Conservation (phyloP, 1,140 invertebrate species). For the Saccostrea echinata region DNA sequence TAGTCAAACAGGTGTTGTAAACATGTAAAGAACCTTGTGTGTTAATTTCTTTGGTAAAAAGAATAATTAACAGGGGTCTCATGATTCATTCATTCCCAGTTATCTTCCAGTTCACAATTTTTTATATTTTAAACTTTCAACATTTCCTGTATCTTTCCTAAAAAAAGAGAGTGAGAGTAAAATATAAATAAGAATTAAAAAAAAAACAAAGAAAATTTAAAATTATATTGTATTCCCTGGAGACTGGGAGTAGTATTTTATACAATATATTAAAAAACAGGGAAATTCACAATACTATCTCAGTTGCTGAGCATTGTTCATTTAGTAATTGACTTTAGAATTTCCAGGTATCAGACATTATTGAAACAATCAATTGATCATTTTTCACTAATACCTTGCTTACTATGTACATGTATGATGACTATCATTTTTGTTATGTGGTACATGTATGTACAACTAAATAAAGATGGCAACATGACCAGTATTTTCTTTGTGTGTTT, state of each 20-base stretch:
- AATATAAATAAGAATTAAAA: too few species aligned
- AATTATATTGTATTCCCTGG: neutral
- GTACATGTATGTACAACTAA: constrained; percentile 51
- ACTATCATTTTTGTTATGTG: constrained; percentile 53
- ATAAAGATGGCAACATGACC: constrained; percentile 49
- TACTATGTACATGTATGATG: constrained; percentile 25
- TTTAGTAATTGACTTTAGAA: neutral
- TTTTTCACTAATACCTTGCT: constrained; percentile 2
- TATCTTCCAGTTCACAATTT: neutral
- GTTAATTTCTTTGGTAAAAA: neutral
- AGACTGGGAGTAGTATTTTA: neutral
- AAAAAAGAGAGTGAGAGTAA: too few species aligned
- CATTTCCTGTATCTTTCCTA: too few species aligned
- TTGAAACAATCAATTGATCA: constrained; percentile 20
- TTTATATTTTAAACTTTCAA: neutral
- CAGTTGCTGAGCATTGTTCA: neutral
- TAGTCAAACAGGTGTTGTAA: constrained; percentile 25
- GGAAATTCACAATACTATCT: too few species aligned
- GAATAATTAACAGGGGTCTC: neutral
- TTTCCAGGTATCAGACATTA: neutral
- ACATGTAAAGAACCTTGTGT: neutral
- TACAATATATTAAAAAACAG: too few species aligned
- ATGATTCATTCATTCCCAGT: constrained; percentile 13
- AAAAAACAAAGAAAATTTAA: too few species aligned
- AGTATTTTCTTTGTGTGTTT: neutral